Conservation (phyloP, 2,113 vertebrate species). For the Stegostoma tigrinum region DNA sequence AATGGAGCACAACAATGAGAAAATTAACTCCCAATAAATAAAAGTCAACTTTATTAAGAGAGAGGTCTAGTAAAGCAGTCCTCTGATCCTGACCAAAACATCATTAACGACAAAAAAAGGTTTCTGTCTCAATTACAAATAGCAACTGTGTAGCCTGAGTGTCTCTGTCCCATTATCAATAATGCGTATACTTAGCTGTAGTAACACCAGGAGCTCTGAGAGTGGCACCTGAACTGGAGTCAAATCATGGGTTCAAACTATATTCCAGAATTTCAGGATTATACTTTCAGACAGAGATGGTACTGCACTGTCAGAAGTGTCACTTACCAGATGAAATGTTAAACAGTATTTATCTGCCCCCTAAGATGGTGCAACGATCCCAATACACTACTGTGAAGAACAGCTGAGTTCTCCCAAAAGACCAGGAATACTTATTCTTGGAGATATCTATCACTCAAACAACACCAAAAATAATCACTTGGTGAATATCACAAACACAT, state of each 20-base stretch:
- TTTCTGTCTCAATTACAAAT: background rate
- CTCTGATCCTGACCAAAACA: background rate
- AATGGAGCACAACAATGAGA: conserved; percentile 37
- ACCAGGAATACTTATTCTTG: background rate
- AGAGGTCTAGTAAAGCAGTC: background rate
- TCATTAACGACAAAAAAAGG: background rate
- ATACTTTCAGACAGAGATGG: background rate
- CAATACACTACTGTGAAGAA: background rate
- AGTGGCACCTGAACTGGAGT: background rate
- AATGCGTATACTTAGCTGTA: too few species aligned
- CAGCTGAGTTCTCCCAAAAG: background rate
- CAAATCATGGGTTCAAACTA: background rate
- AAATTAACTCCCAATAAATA: background rate
- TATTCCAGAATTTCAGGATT: background rate
- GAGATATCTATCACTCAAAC: background rate
- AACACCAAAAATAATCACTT: background rate
- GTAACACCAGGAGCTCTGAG: background rate
- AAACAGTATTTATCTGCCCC: background rate
- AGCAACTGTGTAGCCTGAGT: background rate
- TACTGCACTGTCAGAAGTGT: background rate
- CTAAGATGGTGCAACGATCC: background rate
- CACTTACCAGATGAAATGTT: background rate
- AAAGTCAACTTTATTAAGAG: background rate
- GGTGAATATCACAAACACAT: background rate
- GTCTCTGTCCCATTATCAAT: background rate